A percentile compares a stretch with the other conserved stretches of the same genome.
Conservation (phyloP, 2,888 invertebrate species). For the Danaus chrysippus region DNA sequence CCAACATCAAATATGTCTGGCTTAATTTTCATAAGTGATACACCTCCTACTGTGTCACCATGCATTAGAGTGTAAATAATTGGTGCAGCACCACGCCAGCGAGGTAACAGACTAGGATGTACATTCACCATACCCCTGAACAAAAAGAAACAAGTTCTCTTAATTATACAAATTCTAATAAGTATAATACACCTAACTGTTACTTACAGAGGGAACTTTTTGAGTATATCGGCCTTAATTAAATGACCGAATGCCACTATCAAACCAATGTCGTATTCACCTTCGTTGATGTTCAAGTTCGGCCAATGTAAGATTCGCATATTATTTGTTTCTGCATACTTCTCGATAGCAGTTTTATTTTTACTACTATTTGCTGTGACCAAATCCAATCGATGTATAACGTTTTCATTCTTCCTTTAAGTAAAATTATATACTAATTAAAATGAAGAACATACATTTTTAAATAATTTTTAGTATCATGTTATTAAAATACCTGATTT, state of each 20-base stretch:
- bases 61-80: constrained; percentile 91
- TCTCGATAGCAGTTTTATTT: constrained; percentile 81
- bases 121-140: constrained; percentile 94
- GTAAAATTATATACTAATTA: constrained; percentile 58
- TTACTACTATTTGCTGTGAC: constrained; percentile 83
- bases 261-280: constrained; percentile 89
- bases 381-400: constrained; percentile 81
- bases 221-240: constrained; percentile 87
- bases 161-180: neutral
- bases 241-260: constrained; percentile 97
- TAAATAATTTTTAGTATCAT: neutral
- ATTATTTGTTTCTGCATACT: constrained; percentile 82
- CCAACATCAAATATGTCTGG: constrained; percentile 91
- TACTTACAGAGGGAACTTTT: constrained; percentile 89
- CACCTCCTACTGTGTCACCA: constrained; percentile 89
- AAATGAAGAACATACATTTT: constrained; percentile 35
- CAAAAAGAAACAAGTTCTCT: constrained; percentile 24
- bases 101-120: constrained; percentile 93
- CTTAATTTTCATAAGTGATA: constrained; percentile 92
- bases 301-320: constrained; percentile 85
- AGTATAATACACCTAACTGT: neutral
- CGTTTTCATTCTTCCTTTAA: constrained; percentile 73
- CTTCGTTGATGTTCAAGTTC: constrained; percentile 52
- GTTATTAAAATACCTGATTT: constrained; percentile 80
- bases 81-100: constrained; percentile 96